Evolutionary conservation across 2,113 vertebrate species (phyloP).

Genomic region (Gopherus evgoodei): DNA sequence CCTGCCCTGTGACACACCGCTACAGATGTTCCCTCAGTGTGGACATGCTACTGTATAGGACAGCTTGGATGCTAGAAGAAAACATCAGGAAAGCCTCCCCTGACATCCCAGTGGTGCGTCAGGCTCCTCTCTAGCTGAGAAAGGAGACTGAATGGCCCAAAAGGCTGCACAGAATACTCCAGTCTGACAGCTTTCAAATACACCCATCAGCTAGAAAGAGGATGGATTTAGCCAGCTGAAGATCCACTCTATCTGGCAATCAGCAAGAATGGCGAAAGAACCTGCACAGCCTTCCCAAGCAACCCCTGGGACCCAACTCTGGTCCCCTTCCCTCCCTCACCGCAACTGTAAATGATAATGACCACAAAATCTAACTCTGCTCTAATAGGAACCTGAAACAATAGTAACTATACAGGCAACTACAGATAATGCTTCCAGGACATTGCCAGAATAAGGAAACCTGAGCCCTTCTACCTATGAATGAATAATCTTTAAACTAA

Average conservation of each 20-base stretch:
- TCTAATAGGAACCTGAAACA: not conserved
- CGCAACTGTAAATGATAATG: not conserved
- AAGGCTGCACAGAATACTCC: slow-evolving; percentile 20
- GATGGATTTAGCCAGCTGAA: slow-evolving; percentile 31
- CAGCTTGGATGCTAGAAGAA: slow-evolving; percentile 15
- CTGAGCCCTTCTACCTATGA: slow-evolving; percentile 41
- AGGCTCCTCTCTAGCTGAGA: slow-evolving; percentile 23
- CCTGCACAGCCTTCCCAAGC: not conserved
- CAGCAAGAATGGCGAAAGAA: not conserved
- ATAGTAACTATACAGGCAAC: not conserved
- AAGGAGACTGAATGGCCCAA: slow-evolving; percentile 9
- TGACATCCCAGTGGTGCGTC: not conserved
- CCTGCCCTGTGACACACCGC: not conserved
- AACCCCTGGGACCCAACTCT: not conserved
- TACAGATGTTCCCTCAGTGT: not conserved
- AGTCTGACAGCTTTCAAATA: slow-evolving; percentile 33
- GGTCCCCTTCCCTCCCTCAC: not conserved
- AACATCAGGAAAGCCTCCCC: not conserved
- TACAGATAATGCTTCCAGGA: slow-evolving; percentile 8
- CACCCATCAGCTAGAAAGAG: slow-evolving; percentile 28
- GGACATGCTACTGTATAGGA: not conserved
- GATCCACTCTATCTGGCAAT: not conserved
- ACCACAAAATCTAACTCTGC: not conserved
- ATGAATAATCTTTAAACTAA: slow-evolving; percentile 48
- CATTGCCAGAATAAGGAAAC: not conserved